Evolutionary conservation across 2,797 vertebrate species (phyloP), one percentile per base, ranked within the genome.

Genomic region (Schizothorax lantsangensis): DNA sequence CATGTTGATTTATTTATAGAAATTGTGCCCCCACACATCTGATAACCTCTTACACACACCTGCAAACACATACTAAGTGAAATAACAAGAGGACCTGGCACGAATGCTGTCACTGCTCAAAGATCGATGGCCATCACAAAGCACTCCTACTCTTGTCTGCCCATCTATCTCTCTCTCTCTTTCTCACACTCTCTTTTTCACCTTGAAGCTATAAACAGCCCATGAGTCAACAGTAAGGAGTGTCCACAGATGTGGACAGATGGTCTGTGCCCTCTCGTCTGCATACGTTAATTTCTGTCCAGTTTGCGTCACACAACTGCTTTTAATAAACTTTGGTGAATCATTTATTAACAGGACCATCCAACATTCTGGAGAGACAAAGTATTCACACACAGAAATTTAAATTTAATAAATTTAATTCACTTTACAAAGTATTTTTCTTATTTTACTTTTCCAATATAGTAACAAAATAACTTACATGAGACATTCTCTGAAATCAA

Each of bases 161-260:
- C 21, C 43, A 52, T 81, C 19, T 26, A 66, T 68, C 40, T 66
- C 6, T 30, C 77, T 45, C 30, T 62, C 36, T 80, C 75, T 38
- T 5, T 79, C 36, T 80, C 38, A 6, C 26, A 2, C 23, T 54
- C 47, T 64, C 21, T 68, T 21, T 78, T 26, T 78, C 80, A 83
- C 72, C 83, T 84, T 84, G 57, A 84, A 49, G 72, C 57, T 38
- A 36, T 75, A 84, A 62, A 84, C 83, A 84, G 8, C 21, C 10
- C 15, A 62, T 1, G 21, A 62, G 40, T 77, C 83, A 84, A 75
- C 15, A 47, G 26, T 19, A 33, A 68, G 38, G 49, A 30, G 38
- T 14, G 6, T 72, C 9, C 40, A 43, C 71, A 75, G 82, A 75
- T 62, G 23, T 83, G 40, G 83, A 77, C 72, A 64, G 52, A 62